phyloP scores from a whole-genome alignment of 2,888 invertebrate species.

The Alloscopus bannaensis region DNA sequence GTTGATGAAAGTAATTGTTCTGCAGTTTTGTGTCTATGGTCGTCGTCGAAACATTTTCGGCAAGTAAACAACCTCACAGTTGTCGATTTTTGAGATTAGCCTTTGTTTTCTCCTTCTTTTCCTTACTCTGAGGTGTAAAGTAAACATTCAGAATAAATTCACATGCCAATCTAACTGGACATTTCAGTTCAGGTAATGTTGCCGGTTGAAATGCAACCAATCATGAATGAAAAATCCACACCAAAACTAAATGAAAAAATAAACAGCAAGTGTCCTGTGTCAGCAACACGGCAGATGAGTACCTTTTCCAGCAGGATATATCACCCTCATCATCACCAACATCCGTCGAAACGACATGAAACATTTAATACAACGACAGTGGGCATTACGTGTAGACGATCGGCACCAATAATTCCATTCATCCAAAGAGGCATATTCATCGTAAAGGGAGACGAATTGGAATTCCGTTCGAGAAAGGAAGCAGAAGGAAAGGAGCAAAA shows the following conservation, averaged over 20 bases:
- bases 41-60: no score
- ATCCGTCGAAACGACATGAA: conserved; percentile 4
- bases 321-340: conserved; percentile 21
- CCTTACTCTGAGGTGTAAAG: no score
- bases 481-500: conserved; percentile 33
- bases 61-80: no score
- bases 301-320: conserved; percentile 23
- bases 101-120: no score
- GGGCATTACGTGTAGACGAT: neutral
- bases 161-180: conserved; percentile 18
- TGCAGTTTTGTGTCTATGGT: no score
- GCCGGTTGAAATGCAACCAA: conserved; percentile 3
- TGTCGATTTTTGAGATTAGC: no score
- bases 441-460: conserved; percentile 22
- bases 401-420: conserved; percentile 30
- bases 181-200: neutral
- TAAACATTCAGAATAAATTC: conserved; percentile 9
- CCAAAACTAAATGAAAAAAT: neutral
- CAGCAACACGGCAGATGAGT: no score
- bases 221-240: neutral
- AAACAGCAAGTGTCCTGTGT: conserved; percentile 5
- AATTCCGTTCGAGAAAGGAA: conserved; percentile 37
- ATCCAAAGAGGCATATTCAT: conserved; percentile 19
- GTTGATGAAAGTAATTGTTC: no score
- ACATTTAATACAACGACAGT: neutral